Evolutionary conservation across 1,140 invertebrate species (phyloP).

Genomic region (Hetaerina americana): DNA sequence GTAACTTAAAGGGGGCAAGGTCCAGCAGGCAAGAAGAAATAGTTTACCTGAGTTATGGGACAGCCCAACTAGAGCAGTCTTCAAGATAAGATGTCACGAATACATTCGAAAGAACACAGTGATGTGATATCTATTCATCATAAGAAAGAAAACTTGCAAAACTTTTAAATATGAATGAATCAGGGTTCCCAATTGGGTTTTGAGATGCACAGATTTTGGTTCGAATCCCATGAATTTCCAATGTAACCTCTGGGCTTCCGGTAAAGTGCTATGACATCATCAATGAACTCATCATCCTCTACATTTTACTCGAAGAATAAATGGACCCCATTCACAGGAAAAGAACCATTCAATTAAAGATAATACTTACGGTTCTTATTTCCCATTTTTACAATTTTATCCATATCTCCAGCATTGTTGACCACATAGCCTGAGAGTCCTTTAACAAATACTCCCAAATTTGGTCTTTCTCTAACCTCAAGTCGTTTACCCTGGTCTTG

Average conservation of each 20-base stretch:
- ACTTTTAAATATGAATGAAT: background rate
- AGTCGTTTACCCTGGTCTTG: constrained; percentile 41
- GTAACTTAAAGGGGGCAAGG: too few relatives aligned
- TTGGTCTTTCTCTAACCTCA: constrained; percentile 61
- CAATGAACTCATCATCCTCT: too few relatives aligned
- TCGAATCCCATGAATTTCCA: background rate
- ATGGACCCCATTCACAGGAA: background rate
- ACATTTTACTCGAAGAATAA: too few relatives aligned
- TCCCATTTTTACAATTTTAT: constrained; percentile 62
- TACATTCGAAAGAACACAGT: too few relatives aligned
- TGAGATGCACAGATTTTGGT: background rate
- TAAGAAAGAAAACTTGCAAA: too few relatives aligned
- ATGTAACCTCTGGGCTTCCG: too few relatives aligned
- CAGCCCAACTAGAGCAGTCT: too few relatives aligned
- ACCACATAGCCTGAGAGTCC: constrained; percentile 64
- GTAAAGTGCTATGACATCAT: too few relatives aligned
- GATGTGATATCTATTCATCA: too few relatives aligned
- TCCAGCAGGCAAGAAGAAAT: too few relatives aligned
- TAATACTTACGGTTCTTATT: constrained; percentile 57
- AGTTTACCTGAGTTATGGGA: too few relatives aligned
- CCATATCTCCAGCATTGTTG: constrained; percentile 70
- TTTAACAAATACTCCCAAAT: constrained; percentile 71
- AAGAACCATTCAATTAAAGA: background rate
- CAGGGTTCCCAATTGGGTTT: background rate
- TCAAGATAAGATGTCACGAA: too few relatives aligned